Conservation (phyloP, 2,113 vertebrate genomes). For the Poecile atricapillus region DNA sequence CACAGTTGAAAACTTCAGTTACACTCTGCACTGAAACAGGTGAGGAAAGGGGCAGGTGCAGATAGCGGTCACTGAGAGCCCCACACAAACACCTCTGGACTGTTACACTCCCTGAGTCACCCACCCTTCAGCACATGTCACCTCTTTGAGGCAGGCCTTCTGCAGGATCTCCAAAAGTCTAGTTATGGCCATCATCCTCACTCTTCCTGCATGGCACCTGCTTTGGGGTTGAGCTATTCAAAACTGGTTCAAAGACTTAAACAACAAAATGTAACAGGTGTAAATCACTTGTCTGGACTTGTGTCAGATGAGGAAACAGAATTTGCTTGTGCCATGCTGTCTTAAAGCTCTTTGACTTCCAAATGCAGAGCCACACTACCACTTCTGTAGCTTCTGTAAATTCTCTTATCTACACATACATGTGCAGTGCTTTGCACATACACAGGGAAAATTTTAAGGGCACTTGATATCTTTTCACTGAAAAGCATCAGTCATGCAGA, state of each 20-base stretch:
- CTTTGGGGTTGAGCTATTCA: neutral
- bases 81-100: neutral
- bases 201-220: neutral
- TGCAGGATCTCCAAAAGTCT: neutral
- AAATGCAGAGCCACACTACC: neutral
- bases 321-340: neutral
- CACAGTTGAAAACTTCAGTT: neutral
- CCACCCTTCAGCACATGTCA: neutral
- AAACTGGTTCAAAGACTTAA: neutral
- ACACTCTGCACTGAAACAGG: neutral
- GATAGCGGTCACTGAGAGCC: neutral
- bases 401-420: neutral
- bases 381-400: neutral
- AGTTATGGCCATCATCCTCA: neutral
- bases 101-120: neutral
- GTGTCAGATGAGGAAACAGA: neutral
- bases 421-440: neutral
- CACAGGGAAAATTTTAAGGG: neutral
- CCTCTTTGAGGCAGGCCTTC: neutral
- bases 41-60: neutral
- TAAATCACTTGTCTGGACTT: neutral
- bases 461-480: neutral
- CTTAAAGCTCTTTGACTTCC: neutral
- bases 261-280: fast-evolving
- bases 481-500: neutral